Conservation (phyloP, 2,113 vertebrate species). For the Pipa parva region DNA sequence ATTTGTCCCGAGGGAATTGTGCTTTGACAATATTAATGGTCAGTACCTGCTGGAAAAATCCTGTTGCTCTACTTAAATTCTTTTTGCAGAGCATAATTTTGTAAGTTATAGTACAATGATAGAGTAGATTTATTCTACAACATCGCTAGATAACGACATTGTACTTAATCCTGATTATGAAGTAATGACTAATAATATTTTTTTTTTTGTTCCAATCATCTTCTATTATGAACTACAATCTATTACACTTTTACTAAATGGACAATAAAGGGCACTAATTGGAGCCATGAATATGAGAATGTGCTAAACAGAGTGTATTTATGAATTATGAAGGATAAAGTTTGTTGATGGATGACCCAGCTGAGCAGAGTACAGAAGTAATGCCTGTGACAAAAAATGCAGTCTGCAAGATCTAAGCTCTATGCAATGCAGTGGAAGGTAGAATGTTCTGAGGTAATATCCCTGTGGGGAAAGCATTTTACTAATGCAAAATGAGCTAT, state of each 20-base stretch:
- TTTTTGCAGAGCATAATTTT: conserved; percentile 7
- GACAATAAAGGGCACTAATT: conserved; percentile 25
- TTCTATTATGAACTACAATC: conserved; percentile 18
- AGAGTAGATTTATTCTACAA: conserved; percentile 3
- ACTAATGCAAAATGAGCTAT: conserved; percentile 37
- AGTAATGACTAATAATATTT: conserved; percentile 11
- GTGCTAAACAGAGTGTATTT: conserved; percentile 19
- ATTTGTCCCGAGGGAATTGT: conserved; percentile 19
- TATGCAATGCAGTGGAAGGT: conserved; percentile 10
- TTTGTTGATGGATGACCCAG: conserved; percentile 25
- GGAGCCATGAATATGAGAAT: conserved; percentile 10
- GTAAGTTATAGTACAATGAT: conserved; percentile 1
- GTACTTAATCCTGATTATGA: conserved; percentile 35
- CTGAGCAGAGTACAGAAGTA: conserved; percentile 2
- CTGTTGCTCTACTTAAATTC: conserved; percentile 18
- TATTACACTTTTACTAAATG: conserved; percentile 17
- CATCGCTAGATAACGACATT: conserved; percentile 6
- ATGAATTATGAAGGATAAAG: conserved; percentile 22
- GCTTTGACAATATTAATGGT: conserved; percentile 34
- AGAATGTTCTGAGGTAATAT: conserved; percentile 24
- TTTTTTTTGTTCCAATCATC: conserved; percentile 19
- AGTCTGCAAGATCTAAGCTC: conserved; percentile 20
- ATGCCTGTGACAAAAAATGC: conserved; percentile 27
- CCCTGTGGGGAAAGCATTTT: conserved; percentile 37
- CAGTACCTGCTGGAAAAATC: conserved; percentile 20